Evolutionary conservation across 2,888 invertebrate genomes (phyloP), one percentile per base, ranked within the genome.

Genomic region (Caenorhabditis plicata): DNA sequence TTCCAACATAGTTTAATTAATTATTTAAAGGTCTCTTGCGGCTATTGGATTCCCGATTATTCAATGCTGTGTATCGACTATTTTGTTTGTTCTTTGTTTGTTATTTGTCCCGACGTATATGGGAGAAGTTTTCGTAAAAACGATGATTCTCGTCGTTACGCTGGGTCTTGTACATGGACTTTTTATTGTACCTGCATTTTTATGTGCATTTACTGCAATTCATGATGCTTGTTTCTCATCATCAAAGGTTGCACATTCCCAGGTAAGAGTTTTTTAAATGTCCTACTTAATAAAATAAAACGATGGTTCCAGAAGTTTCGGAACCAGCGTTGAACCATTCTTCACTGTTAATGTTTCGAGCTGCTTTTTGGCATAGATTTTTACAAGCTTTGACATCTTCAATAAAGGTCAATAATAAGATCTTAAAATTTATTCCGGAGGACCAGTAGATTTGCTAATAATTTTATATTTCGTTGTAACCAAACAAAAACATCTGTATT

Each of bases 91-190:
- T 0, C 48, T 66, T 1, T 74, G 74, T 54, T 60, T 76, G n/a
- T 53, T 73, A 2, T 76, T 74, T 43, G 71, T 76, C 4, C 53
- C 71, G 29, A 74, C 75, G 1, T 76, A 76, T 42, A 76, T 76
- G 76, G 67, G 71, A 20, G 73, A 76, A 55, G 75, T 77, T 9
- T 77, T 77, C 55, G 77, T 77, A 27, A 77, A 77, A 38, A 74
- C 77, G 3, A 75, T 77, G 74, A 66, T 77, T 15, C 65, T 77
- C n/a, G 75, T 77, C 22, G 77, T 77, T 5, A 60, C 67, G 5
- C 58, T 77, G 4, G 77, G 77, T 7, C 63, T 77, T 7, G 56
- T 77, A 26, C 77, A 77, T 38, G 77, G 73, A 39, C 57, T 77
- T 3, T 57, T 77, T 44, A 51, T 77, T 40, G 71, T 77, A 26